These are phyloP conservation scores for Pithys albifrons DNA, from an alignment of 2,113 vertebrate genomes.

Conservation along the genomic window DNA sequence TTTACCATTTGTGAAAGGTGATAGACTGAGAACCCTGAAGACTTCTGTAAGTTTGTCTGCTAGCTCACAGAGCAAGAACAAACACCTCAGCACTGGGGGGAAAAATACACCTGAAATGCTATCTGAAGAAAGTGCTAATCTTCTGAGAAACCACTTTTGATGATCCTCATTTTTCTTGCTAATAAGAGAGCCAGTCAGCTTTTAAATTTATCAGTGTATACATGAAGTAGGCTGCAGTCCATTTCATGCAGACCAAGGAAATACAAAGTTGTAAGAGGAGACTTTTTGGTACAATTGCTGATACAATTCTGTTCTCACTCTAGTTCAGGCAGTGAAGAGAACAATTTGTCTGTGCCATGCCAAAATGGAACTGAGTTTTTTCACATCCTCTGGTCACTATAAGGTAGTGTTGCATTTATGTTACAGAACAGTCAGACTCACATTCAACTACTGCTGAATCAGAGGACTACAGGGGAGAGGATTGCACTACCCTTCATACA, in stretches of 20 bases:
- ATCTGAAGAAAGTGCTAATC: not conserved
- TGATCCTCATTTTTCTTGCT: not conserved
- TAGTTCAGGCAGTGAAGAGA: not conserved
- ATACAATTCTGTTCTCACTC: not conserved
- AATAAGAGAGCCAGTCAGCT: not conserved
- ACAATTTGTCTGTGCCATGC: not conserved
- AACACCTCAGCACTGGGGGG: not conserved
- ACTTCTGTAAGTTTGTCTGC: not conserved
- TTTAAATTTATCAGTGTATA: not conserved
- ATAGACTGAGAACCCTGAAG: constrained; percentile 24
- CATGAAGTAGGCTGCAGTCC: not conserved
- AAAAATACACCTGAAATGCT: not conserved
- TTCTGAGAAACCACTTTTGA: not conserved
- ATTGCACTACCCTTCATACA: not conserved
- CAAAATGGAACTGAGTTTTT: not conserved
- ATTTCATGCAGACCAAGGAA: not conserved
- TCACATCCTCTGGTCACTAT: not conserved
- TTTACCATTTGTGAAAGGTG: constrained; percentile 16
- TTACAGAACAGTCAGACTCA: not conserved
- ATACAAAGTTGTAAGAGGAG: not conserved
- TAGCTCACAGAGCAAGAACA: not conserved
- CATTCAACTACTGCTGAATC: not conserved
- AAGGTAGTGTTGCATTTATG: not conserved
- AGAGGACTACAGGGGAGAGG: not conserved
- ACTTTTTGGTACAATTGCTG: not conserved